Base-by-base conservation (phyloP, 1,140 invertebrate genomes). In the Drosophila truncata region DNA sequence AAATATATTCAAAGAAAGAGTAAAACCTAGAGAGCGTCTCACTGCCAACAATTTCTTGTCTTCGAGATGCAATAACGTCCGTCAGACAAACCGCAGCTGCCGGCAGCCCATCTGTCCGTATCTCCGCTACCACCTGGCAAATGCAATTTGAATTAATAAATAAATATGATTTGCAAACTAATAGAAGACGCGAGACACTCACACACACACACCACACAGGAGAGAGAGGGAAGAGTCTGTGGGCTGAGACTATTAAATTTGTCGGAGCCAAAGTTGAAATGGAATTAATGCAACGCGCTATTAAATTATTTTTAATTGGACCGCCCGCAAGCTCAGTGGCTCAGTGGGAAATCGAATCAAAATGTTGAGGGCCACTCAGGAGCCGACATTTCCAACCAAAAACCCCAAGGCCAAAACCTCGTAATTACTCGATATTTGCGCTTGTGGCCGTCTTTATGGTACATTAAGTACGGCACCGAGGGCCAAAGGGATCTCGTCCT, bases 61-160 rank as follows among this genome's bases (percentile, higher is more conserved):
- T 52, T 67, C 52, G 4, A 67, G 41, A 44, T 64, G 66, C 66
- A 71, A 70, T 69, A 47, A 57, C 13, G 35, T 41, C 74, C 64
- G 41, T 35, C 25, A 42, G 39, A 66, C 46, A 44, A 54, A 29
- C 23, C 47, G 20, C 66, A 70, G 47, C 37, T 54, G 66, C n/a
- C 49, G 31, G 31, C 29, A 54, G 20, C 23, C 37, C 20, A 20
- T n/a, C 33, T 25, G 11, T 29, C 18, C n/a, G 47, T 31, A 54
- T 44, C 23, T 25, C 8, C 2, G 35, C 25, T 27, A 29, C 27
- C 61, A 70, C 63, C 64, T 88, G 77, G 46, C 52, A 64, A 88
- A 88, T 80, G 84, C 75, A 87, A 87, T 88, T 80, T 77, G 49
- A 81, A 78, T 81, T 90, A 88, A 90, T 88, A 88, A 90, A 90